Evolutionary conservation across 2,797 vertebrate genomes (phyloP), one percentile per base, ranked within the genome.

Genomic region (Labeo calbasu): DNA sequence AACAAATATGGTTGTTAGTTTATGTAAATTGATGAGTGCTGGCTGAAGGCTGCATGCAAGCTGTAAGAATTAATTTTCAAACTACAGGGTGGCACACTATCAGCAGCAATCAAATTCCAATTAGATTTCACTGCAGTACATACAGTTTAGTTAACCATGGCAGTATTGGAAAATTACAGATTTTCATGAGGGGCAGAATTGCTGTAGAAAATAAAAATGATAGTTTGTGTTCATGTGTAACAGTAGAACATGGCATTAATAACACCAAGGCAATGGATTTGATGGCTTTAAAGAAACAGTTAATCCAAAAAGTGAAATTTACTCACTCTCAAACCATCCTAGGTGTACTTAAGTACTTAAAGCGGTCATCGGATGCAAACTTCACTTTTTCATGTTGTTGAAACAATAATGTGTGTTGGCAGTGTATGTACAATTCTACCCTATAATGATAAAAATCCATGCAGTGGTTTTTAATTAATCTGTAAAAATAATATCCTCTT

Each of bases 81-180:
- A 84, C 84, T 70, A 50, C 85, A 83, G 83, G 71, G 59, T 50
- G 85, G 71, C 78, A 82, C 82, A 85, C 75, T 77, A 88, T 89
- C 65, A 86, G 86, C 83, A 57, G 86, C 78, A 87, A 82, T 88
- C 85, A 87, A 82, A 84, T 53, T 68, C 55, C 80, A 86, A 89
- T 85, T 85, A 77, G 77, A 88, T 79, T 84, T 79, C 43, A 69
- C 66, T 88, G 71, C 77, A 68, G 82, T n/a, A 19, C n/a, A 40
- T 76, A 73, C 68, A 46, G 23, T 69, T 77, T 81, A 84, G 81
- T 55, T 84, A 85, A 85, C 51, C 59, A 78, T 63, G 32, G 36
- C n/a, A 77, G 36, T 23, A 3, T n/a, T 59, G 59, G 0, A 63
- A 63, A 78, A 50, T 17, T 28, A 79, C 51, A 50, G 13, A 15